Evolutionary conservation across 2,888 invertebrate species (phyloP), one percentile per base, ranked within the genome.

Genomic region (Escarpia spicata): DNA sequence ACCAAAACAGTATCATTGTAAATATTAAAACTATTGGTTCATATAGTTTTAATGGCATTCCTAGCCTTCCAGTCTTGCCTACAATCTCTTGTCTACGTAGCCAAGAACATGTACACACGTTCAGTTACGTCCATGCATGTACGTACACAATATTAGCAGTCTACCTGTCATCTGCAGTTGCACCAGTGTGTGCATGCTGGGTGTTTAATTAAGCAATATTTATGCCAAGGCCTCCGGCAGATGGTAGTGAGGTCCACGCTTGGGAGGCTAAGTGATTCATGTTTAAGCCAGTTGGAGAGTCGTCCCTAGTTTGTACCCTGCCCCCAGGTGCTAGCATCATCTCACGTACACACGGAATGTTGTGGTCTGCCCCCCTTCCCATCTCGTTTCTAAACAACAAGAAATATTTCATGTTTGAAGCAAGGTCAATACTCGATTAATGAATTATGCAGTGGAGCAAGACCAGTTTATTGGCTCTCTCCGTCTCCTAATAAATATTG

Each of bases 181-280:
- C 75, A 19, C 75, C 19, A 75, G 75, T 0, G n/a, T 3, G 75
- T 75, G 26, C 26, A 75, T 26, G 75, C 75, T 75, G 75, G 26
- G 75, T 75, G 75, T 75, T 75, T 75, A 75, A 75, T 75, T 75
- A 75, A 75, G 75, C 26, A 75, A 75, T 75, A 75, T 75, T 75
- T n/a, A 75, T 75, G 75, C 75, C 75, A 75, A 75, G 75, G 75
- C 75, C 75, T 75, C 75, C 2, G 52, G 75, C 75, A 75, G 75
- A 75, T 75, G 75, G 15, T 75, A 26, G 75, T n/a, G n/a, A 12
- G 52, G 52, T 52, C 10, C 52, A 12, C 19, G 19, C 75, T 75
- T 75, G 3, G 6, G 6, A 26, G 3, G 4, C 75, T 75, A 19
- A 75, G 75, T 75, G 75, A 75, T 75, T 75, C 75, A 75, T 75